Base-by-base conservation (phyloP, 2,113 vertebrate genomes). In the Oryzias celebensis region DNA sequence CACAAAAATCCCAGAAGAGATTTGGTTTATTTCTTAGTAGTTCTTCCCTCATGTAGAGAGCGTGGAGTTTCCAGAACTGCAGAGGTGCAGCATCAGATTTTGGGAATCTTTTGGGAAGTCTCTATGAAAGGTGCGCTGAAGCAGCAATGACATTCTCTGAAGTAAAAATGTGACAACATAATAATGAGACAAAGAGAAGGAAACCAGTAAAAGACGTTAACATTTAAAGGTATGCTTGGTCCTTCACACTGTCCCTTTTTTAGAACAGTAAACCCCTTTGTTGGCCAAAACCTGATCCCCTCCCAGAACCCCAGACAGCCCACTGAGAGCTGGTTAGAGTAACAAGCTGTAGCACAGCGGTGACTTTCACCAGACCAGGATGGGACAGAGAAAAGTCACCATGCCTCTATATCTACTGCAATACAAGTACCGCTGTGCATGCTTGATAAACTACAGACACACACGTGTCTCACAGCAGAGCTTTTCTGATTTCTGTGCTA, bases 281-380 rank as follows among this genome's bases (percentile, higher is more conserved):
- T 57, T 62, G 62, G 42, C 44, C 18, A 41, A 8, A 54, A 69
- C 28, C 48, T n/a, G 43, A 50, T 58, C 58, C 65, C 62, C 4
- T 47, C 73, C 65, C 50, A 16, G 53, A 65, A 13, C 73, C 66
- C 62, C 12, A 15, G 42, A 2, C 2, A 57, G 73, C 67, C 7
- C 31, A 36, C 26, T 49, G 72, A 65, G 42, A 3, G 53, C 81
- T 82, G 77, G 81, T 84, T 82, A 82, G 75, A 7, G 59, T 73
- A 82, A 84, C 45, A 6, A 81, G 60, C 55, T 69, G 43, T 62
- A 62, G 51, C 58, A 77, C 73, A 59, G 67, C 45, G 24, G 0
- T 67, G 75, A 81, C 85, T 73, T 80, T 83, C 80, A 79, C 41
- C 64, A 26, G 10, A 53, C 1, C 7, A 55, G 58, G 64, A 58